phyloP scores from a whole-genome alignment of 2,888 invertebrate genomes.

The Scaeva pyrastri region DNA sequence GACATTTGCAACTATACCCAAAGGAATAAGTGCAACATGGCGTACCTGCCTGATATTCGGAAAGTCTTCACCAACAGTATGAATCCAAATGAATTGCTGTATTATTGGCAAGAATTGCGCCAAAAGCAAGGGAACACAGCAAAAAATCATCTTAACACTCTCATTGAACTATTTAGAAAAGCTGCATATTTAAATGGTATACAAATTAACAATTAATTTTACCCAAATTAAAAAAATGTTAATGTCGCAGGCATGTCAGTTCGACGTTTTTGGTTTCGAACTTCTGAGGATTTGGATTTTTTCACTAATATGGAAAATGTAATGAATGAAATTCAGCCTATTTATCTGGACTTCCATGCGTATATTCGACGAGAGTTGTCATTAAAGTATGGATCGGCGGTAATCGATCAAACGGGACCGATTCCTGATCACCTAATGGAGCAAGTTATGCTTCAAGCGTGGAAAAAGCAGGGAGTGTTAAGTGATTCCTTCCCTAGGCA shows the following conservation, averaged over 20 bases:
- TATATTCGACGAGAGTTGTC: slow-evolving; percentile 89
- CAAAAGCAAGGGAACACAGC: slow-evolving; percentile 83
- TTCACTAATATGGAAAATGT: slow-evolving; percentile 87
- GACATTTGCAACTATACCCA: slow-evolving; percentile 84
- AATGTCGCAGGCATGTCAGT: slow-evolving; percentile 46
- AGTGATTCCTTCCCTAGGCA: slow-evolving; percentile 77
- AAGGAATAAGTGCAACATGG: slow-evolving; percentile 75
- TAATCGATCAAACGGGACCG: slow-evolving; percentile 87
- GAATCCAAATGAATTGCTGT: slow-evolving; percentile 89
- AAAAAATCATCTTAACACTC: slow-evolving; percentile 85
- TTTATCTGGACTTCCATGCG: slow-evolving; percentile 91
- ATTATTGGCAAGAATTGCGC: slow-evolving; percentile 91
- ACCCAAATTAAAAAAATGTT: background rate
- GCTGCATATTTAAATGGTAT: slow-evolving; percentile 88
- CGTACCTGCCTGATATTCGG: slow-evolving; percentile 79
- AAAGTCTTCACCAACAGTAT: slow-evolving; percentile 80
- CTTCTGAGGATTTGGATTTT: slow-evolving; percentile 87
- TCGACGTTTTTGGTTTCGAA: slow-evolving; percentile 61
- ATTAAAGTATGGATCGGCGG: slow-evolving; percentile 87
- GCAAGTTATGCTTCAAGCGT: slow-evolving; percentile 78
- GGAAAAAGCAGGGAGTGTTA: slow-evolving; percentile 70
- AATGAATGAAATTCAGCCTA: slow-evolving; percentile 89
- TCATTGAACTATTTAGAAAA: slow-evolving; percentile 87
- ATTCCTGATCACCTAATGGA: slow-evolving; percentile 90
- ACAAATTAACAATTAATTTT: slow-evolving; percentile 61